Conservation (phyloP, 2,797 vertebrate genomes). For the Oreochromis grahami region DNA sequence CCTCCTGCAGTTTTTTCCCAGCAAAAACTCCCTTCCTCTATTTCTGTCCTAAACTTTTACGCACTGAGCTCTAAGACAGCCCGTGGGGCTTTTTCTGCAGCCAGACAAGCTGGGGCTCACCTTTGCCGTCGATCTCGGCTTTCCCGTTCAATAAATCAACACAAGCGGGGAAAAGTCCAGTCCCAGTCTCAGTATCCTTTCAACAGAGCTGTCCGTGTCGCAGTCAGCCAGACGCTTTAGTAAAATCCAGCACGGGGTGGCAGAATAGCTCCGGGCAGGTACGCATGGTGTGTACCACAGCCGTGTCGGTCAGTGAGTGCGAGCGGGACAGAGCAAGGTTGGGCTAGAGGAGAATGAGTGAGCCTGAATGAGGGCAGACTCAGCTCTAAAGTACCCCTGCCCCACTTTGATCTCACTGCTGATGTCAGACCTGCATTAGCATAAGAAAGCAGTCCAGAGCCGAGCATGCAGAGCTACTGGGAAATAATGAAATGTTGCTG, state of each 20-base stretch:
- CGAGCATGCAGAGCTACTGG: background rate
- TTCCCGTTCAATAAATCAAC: background rate
- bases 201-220: background rate
- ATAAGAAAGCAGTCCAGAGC: constrained; percentile 80
- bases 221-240: constrained; percentile 47
- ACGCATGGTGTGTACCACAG: constrained; percentile 60
- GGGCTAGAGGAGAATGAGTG: constrained; percentile 38
- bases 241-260: constrained; percentile 69
- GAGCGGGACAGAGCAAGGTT: background rate
- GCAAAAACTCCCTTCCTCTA: background rate
- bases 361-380: constrained; percentile 44
- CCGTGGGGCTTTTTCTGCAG: background rate
- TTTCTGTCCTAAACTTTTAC: background rate
- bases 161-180: background rate
- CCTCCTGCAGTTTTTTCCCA: background rate
- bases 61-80: background rate
- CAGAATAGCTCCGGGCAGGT: constrained; percentile 60
- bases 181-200: constrained; percentile 46
- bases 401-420: constrained; percentile 83
- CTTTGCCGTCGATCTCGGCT: constrained; percentile 27
- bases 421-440: constrained; percentile 88
- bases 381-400: constrained; percentile 78
- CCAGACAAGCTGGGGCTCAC: constrained; percentile 34
- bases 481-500: background rate
- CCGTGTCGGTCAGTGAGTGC: background rate